phyloP scores from a whole-genome alignment of 2,797 vertebrate species.

The Neomorphus geoffroyi region DNA sequence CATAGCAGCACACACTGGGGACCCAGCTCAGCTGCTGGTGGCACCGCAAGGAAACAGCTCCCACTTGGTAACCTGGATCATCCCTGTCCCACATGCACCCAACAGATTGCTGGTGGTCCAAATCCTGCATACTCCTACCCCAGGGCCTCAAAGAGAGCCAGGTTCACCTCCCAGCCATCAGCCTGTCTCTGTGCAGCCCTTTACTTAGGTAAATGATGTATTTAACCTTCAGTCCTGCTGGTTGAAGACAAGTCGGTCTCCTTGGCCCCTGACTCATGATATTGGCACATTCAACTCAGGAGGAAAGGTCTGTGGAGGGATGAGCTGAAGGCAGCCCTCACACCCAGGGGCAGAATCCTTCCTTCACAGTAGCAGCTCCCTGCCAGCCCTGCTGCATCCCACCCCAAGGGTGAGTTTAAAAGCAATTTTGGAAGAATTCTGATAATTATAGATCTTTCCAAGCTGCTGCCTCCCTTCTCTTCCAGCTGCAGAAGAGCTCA shows the following conservation, averaged over 20 bases:
- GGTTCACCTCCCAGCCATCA: background rate
- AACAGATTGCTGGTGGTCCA: background rate
- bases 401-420: background rate
- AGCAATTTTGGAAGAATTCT: background rate
- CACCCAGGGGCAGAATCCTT: accelerated
- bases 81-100: background rate
- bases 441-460: background rate
- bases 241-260: background rate
- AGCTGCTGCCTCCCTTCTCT: background rate
- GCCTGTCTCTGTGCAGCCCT: background rate
- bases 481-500: background rate
- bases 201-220: accelerated
- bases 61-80: background rate
- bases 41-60: background rate
- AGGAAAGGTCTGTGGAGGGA: background rate
- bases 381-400: background rate
- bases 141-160: background rate
- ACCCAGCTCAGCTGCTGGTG: too few species aligned
- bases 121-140: background rate
- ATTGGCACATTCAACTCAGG: accelerated
- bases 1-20: background rate
- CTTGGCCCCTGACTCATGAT: background rate
- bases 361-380: background rate
- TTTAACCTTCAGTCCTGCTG: background rate
- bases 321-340: background rate